Conservation (phyloP, 1,140 invertebrate species). For the Drosophila parvula region DNA sequence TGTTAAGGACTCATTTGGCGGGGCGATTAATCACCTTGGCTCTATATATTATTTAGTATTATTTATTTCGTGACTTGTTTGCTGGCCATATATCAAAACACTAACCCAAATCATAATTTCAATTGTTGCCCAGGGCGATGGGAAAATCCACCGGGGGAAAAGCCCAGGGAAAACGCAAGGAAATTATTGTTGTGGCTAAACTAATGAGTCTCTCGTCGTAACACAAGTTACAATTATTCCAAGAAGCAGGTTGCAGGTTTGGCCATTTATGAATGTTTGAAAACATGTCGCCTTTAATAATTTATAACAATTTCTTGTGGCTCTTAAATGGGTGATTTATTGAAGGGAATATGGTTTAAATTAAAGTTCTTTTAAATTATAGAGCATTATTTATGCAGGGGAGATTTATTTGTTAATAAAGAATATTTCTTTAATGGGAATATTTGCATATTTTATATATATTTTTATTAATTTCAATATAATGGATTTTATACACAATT, state of each 20-base stretch:
- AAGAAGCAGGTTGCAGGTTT: background rate
- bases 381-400: background rate
- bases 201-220: constrained; percentile 23
- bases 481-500: too few species aligned
- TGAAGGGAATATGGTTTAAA: background rate
- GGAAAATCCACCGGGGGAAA: constrained; percentile 18
- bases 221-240: constrained; percentile 2
- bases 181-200: constrained; percentile 38
- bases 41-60: constrained; percentile 54
- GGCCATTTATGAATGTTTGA: constrained; percentile 1
- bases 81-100: constrained; percentile 63
- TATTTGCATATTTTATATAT: background rate
- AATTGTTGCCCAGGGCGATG: constrained; percentile 50
- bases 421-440: background rate
- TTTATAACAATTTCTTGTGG: constrained; percentile 5
- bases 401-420: too few species aligned
- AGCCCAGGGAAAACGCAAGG: constrained; percentile 5
- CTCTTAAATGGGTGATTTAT: constrained; percentile 14
- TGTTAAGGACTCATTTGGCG: constrained; percentile 33
- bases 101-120: constrained; percentile 69
- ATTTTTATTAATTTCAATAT: too few species aligned
- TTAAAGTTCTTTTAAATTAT: background rate
- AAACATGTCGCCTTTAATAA: constrained; percentile 1
- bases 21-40: constrained; percentile 66
- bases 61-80: constrained; percentile 52